Evolutionary conservation across 2,113 vertebrate species (phyloP), one percentile per base, ranked within the genome.

Genomic region (Azemiops feae): DNA sequence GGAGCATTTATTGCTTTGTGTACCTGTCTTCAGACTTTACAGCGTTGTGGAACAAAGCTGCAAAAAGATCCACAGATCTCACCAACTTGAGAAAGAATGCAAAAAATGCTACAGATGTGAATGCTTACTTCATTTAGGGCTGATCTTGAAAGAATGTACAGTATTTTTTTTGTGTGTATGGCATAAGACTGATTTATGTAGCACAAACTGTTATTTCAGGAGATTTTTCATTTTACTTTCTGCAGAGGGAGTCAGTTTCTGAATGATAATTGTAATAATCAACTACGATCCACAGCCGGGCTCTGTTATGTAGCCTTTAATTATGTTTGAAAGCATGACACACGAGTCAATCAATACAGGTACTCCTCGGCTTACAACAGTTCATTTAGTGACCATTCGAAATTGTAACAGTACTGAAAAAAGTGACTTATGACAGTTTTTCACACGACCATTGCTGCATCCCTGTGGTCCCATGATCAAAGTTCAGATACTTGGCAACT

Each of bases 171-270:
- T 81, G 0, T 9, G 45, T 47, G 45, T 25, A 39, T 0, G 58
- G n/a, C 27, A 3, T 94, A 92, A 53, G 14, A 39, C 20, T 93
- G 85, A 86, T 89, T 96, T 96, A 92, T 94, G 11, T 93, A 94
- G 92, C 92, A 89, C 94, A 90, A 95, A 93, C 89, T 94, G 58
- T 87, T 92, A 86, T 91, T 94, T 43, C 52, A 74, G 85, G 81
- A 91, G 94, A 90, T 93, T 93, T 92, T 90, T 45, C 94, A 30
- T 94, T 47, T 92, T 89, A 95, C 95, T 92, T 47, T 94, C 39
- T 95, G 58, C 92, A 94, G 93, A 90, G 92, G 54, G 22, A 25
- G 25, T n/a, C 90, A 91, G 90, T 94, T 95, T 54, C 23, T 9
- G 18, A 10, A 88, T 92, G 69, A 58, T 95, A 94, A 90, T 90